These are phyloP conservation scores for Caloenas nicobarica DNA, from an alignment of 2,113 vertebrate genomes.

Conservation along the genomic window DNA sequence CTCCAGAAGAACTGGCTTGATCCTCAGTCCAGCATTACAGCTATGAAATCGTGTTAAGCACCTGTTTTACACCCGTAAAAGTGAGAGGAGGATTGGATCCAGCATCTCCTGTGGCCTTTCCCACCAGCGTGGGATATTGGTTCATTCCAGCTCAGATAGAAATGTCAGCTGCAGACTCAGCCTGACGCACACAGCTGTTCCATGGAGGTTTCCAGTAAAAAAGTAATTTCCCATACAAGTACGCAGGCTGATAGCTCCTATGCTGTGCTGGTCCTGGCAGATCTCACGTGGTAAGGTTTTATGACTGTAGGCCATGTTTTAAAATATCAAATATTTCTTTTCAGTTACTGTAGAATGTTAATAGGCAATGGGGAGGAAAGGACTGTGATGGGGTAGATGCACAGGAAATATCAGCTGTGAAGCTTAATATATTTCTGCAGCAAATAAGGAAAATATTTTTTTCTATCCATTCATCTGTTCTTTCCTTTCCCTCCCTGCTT, in stretches of 20 bases:
- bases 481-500: background rate
- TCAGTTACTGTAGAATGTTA: background rate
- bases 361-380: background rate
- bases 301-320: conserved; percentile 32
- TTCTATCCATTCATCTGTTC: background rate
- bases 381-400: background rate
- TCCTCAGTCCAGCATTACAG: conserved; percentile 1
- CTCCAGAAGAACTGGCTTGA: conserved; percentile 19
- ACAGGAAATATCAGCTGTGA: background rate
- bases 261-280: conserved; percentile 5
- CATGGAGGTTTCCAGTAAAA: conserved; percentile 55
- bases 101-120: conserved; percentile 65
- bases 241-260: background rate
- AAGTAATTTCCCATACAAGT: conserved; percentile 64
- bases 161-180: conserved; percentile 66
- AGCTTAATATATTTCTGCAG: background rate
- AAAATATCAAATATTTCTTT: conserved; percentile 54
- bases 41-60: conserved; percentile 33
- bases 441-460: background rate
- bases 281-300: conserved; percentile 26
- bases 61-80: conserved; percentile 39
- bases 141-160: conserved; percentile 62
- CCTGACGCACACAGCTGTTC: conserved; percentile 49
- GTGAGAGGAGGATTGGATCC: conserved; percentile 45
- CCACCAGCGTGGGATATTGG: conserved; percentile 53